Base-by-base conservation (phyloP, 2,888 invertebrate species). In the Phyllotreta cruciferae region DNA sequence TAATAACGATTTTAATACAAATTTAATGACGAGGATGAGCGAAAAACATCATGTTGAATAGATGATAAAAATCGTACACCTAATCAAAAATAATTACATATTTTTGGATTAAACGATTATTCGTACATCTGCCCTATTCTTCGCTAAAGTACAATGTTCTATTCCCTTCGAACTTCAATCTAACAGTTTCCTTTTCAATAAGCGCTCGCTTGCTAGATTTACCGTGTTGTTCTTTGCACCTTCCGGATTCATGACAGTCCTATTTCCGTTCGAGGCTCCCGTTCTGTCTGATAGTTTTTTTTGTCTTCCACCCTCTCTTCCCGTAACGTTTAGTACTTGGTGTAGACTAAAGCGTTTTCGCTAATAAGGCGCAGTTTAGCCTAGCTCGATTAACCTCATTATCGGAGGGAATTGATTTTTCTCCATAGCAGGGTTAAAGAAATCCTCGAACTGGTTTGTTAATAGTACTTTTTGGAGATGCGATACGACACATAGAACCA, bases 201-300 rank as follows among this genome's bases (percentile, higher is more conserved):
- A 72, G 69, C 64, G 72, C 56, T 71, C 63, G 70, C 72, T 66
- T 71, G 74, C 72, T 73, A 36, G 50, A 36, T 50, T 50, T 50
- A 58, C 34, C 47, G 41, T 49, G 65, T 36, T 69, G 66, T 74
- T 76, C 75, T 75, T 74, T 74, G 72, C 75, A 74, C 74, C 74
- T 76, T 78, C 77, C 78, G 76, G 75, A 65, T 68, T 69, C 69
- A 73, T 77, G 78, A 77, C 78, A 78, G 73, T 73, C 77, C 78
- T 70, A 78, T 78, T 78, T 78, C 78, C 78, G 73, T 63, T 60
- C 62, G 66, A 61, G 63, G 61, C 64, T 73, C 71, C 72, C 73
- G 73, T 72, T 73, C 73, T 75, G 74, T 74, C 75, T 74, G 69
- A 64, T 64, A 62, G 42, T 63, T 60, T 63, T 69, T 60, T 66